Conservation (phyloP, 2,888 invertebrate genomes). For the Conistra vaccinii region DNA sequence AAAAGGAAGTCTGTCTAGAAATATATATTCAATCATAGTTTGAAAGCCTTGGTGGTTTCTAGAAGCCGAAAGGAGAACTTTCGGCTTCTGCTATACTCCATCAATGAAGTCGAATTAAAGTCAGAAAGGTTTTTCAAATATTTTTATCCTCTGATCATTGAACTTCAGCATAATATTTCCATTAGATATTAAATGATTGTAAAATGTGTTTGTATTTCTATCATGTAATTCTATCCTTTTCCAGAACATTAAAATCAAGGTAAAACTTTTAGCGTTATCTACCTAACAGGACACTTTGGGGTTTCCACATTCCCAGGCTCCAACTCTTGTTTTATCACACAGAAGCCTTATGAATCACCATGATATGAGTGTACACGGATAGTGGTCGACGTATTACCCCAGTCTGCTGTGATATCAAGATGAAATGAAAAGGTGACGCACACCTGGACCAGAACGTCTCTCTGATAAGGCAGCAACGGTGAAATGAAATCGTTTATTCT, state of each 20-base stretch:
- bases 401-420: constrained; percentile 13
- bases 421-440: constrained; percentile 26
- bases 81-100: not conserved
- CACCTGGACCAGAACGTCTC: not conserved
- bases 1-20: constrained; percentile 23
- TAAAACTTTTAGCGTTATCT: not conserved
- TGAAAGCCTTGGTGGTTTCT: constrained; percentile 26
- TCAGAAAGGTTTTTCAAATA: not conserved
- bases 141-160: constrained; percentile 9
- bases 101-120: not conserved
- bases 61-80: too few species aligned
- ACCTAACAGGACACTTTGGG: not conserved
- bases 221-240: not conserved
- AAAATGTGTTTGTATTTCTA: not conserved
- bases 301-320: not conserved
- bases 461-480: not conserved
- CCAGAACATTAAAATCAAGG: not conserved
- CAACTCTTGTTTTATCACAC: constrained; percentile 6
- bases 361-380: constrained; percentile 17
- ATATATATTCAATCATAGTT: constrained; percentile 31
- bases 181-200: not conserved
- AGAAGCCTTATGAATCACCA: constrained; percentile 18
- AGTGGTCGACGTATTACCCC: constrained; percentile 13
- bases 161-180: not conserved
- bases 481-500: too few species aligned